Evolutionary conservation across 2,113 vertebrate species (phyloP), one percentile per base, ranked within the genome.

Genomic region (Mus musculus): DNA sequence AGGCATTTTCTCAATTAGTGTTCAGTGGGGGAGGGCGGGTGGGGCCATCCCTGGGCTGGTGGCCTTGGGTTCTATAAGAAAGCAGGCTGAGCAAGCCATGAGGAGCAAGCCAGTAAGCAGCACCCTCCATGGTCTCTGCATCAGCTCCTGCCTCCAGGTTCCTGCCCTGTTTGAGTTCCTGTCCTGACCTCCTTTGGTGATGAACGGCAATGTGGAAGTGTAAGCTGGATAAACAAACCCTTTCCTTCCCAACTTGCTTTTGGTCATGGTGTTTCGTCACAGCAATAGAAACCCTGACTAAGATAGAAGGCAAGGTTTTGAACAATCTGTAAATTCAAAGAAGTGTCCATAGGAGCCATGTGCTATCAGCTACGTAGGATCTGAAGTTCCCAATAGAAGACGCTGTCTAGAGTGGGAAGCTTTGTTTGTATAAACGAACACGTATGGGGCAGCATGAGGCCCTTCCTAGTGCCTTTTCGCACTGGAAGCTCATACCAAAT

Each of bases 301-400:
- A 75, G 72, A 42, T 9, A 75, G 72, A 75, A 98, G 93, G 89
- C 92, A 97, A 97, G 49, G 84, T 81, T 0, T 16, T 89, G 96
- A 97, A 71, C 42, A 56, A 73, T 72, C 52, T 33, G 24, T n/a
- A 28, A 87, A 56, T 1, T 49, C 56, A 59, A 63, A 88, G 78
- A 67, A 82, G 89, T 92, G 67, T 46, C n/a, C 52, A 0, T 3
- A 5, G 30, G 80, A 94, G 61, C 30, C 4, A 4, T 0, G 46
- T 3, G 4, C 56, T 28, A 46, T 89, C 72, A 91, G 96, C 88
- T 90, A 92, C 95, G 49, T 80, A 91, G 84, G 36, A 85, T 91
- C 73, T 93, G 63, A 91, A 97, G 81, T 36, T 1, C 82, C 91
- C 10, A 7, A 77, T 77, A 90, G 91, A 97, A 97, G 97, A 90